Percentiles rank a stretch among this genome's conserved stretches.
phyloP scores from a whole-genome alignment of 2,113 vertebrate species.

The Xenopus borealis region DNA sequence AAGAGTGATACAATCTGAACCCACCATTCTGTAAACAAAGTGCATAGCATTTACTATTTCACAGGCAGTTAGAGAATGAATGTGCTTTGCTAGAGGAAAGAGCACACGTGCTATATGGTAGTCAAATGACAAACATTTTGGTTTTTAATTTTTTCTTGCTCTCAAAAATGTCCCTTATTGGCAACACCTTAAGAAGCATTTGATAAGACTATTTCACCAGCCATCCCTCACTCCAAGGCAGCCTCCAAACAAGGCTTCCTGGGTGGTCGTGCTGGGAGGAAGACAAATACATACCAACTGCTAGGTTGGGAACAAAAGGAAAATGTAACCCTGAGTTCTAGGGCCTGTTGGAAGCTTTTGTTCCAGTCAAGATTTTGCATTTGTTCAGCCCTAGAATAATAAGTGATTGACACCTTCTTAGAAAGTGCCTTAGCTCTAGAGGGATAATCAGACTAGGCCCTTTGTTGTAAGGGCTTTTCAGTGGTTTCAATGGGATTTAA shows the following conservation, averaged over 20 bases:
- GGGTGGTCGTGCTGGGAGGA: constrained; percentile 91
- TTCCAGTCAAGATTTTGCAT: constrained; percentile 99
- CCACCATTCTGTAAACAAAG: no score
- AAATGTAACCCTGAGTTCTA: constrained; percentile 97
- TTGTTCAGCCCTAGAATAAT: constrained; percentile 98
- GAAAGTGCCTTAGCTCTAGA: constrained; percentile 91
- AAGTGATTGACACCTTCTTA: constrained; percentile 96
- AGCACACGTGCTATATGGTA: constrained; percentile 7
- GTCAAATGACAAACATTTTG: constrained; percentile 51
- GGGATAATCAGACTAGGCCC: constrained; percentile 98
- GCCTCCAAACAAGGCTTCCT: constrained; percentile 76
- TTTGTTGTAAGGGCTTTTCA: constrained; percentile 99
- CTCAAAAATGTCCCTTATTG: constrained; percentile 58
- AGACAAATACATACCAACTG: constrained; percentile 96
- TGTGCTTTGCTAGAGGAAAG: neutral
- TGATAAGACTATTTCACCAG: constrained; percentile 60
- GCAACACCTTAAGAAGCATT: constrained; percentile 67
- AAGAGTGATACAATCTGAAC: no score
- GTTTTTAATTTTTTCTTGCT: constrained; percentile 60
- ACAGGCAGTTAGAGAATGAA: no score
- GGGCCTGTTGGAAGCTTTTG: constrained; percentile 99
- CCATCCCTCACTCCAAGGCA: constrained; percentile 56
- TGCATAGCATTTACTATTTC: no score
- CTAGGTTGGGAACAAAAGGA: constrained; percentile 87
- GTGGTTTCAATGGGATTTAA: constrained; percentile 87